A percentile compares a stretch with the other conserved stretches of the same genome.
phyloP scores from a whole-genome alignment of 2,113 vertebrate genomes.

The Corythaixoides concolor region DNA sequence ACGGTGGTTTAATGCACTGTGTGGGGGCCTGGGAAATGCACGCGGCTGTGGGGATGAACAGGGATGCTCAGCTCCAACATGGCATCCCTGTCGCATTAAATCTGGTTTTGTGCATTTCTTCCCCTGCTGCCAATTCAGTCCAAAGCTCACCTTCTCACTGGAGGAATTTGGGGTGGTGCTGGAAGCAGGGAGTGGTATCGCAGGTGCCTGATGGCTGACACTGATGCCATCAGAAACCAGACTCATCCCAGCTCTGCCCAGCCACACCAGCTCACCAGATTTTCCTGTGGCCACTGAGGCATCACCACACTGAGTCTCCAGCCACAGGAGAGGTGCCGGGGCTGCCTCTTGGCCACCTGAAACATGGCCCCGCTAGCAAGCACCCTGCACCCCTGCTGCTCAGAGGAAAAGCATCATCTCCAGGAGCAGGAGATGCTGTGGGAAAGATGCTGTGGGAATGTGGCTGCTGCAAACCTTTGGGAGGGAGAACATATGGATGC shows the following conservation, averaged over 20 bases:
- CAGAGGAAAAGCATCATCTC: background rate
- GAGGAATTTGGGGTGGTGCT: background rate
- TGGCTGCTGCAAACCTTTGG: background rate
- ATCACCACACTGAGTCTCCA: accelerated
- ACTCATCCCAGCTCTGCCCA: background rate
- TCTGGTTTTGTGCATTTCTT: background rate
- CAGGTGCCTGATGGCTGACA: accelerated
- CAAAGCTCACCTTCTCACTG: background rate
- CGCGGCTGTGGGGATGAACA: accelerated
- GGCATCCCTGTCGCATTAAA: background rate
- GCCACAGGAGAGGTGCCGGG: background rate
- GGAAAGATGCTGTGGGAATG: background rate
- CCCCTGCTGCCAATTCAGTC: background rate
- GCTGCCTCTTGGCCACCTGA: background rate
- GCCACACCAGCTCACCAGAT: background rate
- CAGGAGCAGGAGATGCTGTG: background rate
- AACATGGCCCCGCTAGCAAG: background rate
- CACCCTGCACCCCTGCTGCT: background rate
- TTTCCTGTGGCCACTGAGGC: background rate
- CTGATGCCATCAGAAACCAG: background rate
- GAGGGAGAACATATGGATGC: accelerated
- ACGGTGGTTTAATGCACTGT: accelerated
- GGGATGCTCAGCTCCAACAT: accelerated
- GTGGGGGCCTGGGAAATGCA: accelerated
- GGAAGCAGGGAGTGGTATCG: background rate